Evolutionary conservation across 2,113 vertebrate genomes (phyloP).

Genomic region (Platichthys flesus): DNA sequence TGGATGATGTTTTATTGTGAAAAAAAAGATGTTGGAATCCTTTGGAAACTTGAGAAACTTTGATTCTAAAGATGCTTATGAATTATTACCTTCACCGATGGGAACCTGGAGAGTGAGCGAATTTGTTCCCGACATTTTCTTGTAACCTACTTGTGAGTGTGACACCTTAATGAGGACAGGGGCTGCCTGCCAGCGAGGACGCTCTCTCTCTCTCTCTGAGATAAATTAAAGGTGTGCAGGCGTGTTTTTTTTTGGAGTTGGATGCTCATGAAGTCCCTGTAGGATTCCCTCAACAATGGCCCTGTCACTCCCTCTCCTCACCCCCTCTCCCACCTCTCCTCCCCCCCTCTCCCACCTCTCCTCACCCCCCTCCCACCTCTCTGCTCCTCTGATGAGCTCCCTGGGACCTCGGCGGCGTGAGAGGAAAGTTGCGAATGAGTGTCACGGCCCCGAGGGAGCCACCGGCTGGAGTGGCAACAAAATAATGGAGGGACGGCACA

Average conservation of each 20-base stretch:
- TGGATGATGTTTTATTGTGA: no score
- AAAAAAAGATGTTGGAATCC: no score
- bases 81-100: no score
- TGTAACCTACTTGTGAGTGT: no score
- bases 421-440: slow-evolving; percentile 57
- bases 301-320: not conserved
- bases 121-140: no score
- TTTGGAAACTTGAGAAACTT: no score
- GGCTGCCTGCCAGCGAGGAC: slow-evolving; percentile 23
- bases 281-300: slow-evolving; percentile 59
- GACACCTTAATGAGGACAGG: not conserved
- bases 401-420: slow-evolving; percentile 61
- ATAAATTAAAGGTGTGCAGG: slow-evolving; percentile 60
- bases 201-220: slow-evolving; percentile 23
- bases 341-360: not conserved
- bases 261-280: slow-evolving; percentile 55
- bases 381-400: slow-evolving; percentile 44
- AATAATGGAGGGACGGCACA: slow-evolving; percentile 36
- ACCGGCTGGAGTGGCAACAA: slow-evolving; percentile 32
- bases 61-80: no score
- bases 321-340: not conserved
- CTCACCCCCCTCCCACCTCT: not conserved
- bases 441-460: slow-evolving; percentile 54
- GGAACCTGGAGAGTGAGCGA: no score
- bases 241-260: slow-evolving; percentile 42